A percentile compares a stretch with the other conserved stretches of the same genome.
Evolutionary conservation across 1,140 invertebrate genomes (phyloP).

Genomic region (Solenopsis fugax): DNA sequence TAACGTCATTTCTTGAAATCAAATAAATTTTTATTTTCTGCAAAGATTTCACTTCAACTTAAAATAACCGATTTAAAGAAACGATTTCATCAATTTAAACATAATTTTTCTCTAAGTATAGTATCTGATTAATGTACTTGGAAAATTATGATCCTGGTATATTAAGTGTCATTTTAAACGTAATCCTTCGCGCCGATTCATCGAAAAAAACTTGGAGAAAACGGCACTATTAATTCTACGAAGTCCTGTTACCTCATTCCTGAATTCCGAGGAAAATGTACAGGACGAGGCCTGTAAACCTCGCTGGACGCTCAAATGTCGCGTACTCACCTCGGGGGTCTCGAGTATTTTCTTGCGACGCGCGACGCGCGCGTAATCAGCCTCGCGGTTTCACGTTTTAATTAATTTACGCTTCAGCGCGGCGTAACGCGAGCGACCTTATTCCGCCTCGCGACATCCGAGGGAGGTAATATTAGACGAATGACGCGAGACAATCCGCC

Average conservation of each 20-base stretch:
- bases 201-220: background rate
- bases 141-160: no score
- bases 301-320: background rate
- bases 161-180: background rate
- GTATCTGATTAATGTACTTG: no score
- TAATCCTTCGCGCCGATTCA: background rate
- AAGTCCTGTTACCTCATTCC: background rate
- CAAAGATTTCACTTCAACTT: no score
- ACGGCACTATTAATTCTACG: background rate
- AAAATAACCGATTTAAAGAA: no score
- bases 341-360: constrained; percentile 40
- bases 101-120: no score
- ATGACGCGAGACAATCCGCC: constrained; percentile 45
- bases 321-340: background rate
- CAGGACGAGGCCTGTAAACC: background rate
- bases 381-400: constrained; percentile 61
- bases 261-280: background rate
- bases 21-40: no score
- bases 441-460: constrained; percentile 28
- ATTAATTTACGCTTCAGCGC: constrained; percentile 65
- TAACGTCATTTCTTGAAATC: no score
- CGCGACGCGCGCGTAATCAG: constrained; percentile 61
- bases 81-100: no score
- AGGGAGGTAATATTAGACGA: constrained; percentile 47
- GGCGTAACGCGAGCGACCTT: constrained; percentile 45